Conservation (phyloP, 2,113 vertebrate genomes). For the crab-eating macaque (Macaca fascicularis) region T2T-MFA8v1.1 NC_088381.1:126581501-126582000, state of each 20-base stretch:
- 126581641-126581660: conserved; percentile 16
- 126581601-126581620: background rate
- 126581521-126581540: background rate
- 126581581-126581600: background rate
- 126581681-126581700: conserved; percentile 1
- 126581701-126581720: background rate
- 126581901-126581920: background rate
- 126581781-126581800: background rate
- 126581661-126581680: background rate
- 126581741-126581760: background rate
- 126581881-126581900: background rate
- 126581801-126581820: background rate
- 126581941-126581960: background rate
- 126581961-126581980: background rate
- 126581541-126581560: background rate
- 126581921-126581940: background rate
- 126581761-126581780: background rate
- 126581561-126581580: background rate
- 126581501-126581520: background rate
- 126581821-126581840: background rate
- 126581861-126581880: background rate
- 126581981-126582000: too few relatives aligned
- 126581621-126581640: background rate
- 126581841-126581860: background rate
- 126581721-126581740: background rate